Evolutionary conservation across 2,888 invertebrate species (phyloP).

Genomic region (Spicauda simplicius): DNA sequence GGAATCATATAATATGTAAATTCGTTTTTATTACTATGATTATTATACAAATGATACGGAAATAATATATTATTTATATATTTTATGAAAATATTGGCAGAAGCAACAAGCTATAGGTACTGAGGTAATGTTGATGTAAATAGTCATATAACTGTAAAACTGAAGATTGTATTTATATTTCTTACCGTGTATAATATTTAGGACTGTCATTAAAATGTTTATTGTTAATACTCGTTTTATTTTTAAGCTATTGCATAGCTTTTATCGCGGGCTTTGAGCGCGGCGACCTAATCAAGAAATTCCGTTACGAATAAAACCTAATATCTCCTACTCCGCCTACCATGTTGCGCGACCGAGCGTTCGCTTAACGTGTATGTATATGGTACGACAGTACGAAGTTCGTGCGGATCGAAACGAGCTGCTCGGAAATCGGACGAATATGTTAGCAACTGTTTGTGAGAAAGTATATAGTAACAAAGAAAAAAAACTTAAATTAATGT

Average conservation of each 20-base stretch:
- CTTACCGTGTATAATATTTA: constrained; percentile 68
- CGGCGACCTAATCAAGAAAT: too few relatives aligned
- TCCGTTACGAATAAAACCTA: too few relatives aligned
- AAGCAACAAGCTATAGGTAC: constrained; percentile 23
- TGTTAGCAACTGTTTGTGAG: too few relatives aligned
- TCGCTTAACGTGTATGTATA: too few relatives aligned
- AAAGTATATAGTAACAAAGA: too few relatives aligned
- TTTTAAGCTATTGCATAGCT: constrained; percentile 6
- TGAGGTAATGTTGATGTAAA: constrained; percentile 57
- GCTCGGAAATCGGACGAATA: too few relatives aligned
- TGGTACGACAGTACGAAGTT: too few relatives aligned
- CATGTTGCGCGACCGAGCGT: too few relatives aligned
- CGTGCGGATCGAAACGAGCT: too few relatives aligned
- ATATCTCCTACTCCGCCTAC: too few relatives aligned
- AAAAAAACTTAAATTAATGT: too few relatives aligned
- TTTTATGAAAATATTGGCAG: constrained; percentile 19
- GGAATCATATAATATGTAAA: background rate
- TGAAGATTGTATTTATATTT: constrained; percentile 77
- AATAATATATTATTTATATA: constrained; percentile 22
- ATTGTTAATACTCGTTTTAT: constrained; percentile 59
- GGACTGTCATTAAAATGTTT: constrained; percentile 76
- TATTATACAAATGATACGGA: constrained; percentile 3
- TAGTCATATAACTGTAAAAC: constrained; percentile 59
- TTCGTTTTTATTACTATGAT: background rate
- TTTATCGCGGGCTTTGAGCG: too few relatives aligned